Conservation (phyloP, 2,888 invertebrate genomes). For the Xiphydria camelus region DNA sequence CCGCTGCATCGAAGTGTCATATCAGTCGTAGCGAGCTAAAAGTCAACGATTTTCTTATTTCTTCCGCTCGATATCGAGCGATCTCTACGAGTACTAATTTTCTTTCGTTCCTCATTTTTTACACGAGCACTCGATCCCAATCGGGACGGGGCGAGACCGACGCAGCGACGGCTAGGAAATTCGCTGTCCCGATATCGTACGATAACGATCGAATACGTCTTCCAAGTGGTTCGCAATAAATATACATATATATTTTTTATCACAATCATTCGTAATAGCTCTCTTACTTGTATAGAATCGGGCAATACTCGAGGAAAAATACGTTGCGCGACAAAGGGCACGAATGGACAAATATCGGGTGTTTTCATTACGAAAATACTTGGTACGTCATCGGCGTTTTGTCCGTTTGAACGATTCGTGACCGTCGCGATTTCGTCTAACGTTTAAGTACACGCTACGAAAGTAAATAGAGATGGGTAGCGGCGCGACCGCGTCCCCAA, state of each 20-base stretch:
- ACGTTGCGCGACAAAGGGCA: conserved; percentile 14
- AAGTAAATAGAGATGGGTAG: background rate
- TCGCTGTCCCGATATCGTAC: conserved; percentile 4
- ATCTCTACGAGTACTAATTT: conserved; percentile 27
- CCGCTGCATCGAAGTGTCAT: conserved; percentile 5
- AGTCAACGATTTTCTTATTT: conserved; percentile 19
- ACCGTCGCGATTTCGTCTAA: background rate
- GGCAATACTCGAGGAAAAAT: conserved; percentile 41
- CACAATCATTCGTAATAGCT: conserved; percentile 35
- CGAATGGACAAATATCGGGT: conserved; percentile 22
- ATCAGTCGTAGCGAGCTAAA: conserved; percentile 26
- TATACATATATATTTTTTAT: conserved; percentile 28
- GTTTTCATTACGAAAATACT: conserved; percentile 33
- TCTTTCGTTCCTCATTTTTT: background rate
- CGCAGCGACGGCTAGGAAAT: conserved; percentile 8
- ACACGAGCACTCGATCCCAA: too few relatives aligned
- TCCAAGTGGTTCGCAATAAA: background rate
- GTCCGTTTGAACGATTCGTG: too few relatives aligned
- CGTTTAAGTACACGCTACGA: conserved; percentile 9
- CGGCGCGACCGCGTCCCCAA: background rate
- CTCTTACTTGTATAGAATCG: conserved; percentile 22
- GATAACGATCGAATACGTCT: too few relatives aligned
- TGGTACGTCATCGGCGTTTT: conserved; percentile 17
- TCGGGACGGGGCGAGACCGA: too few relatives aligned
- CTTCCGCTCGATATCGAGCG: background rate